These are phyloP conservation scores for Garra rufa DNA, from an alignment of 2,113 vertebrate genomes.

Conservation along the genomic window DNA sequence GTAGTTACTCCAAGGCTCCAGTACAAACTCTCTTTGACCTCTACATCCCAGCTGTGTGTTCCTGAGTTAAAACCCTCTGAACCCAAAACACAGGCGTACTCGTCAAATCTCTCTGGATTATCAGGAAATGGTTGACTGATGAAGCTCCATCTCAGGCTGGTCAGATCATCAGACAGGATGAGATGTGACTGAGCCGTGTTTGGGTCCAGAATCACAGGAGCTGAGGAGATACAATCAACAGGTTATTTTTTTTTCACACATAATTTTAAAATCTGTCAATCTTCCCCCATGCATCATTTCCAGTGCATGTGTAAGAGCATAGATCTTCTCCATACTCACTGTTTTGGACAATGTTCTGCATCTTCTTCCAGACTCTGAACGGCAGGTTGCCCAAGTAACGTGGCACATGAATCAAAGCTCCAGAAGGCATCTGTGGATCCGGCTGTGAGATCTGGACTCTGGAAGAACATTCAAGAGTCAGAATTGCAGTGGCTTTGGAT, in stretches of 20 bases:
- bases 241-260: neutral
- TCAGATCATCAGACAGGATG: conserved; percentile 44
- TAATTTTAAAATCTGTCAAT: neutral
- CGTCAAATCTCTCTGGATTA: conserved; percentile 42
- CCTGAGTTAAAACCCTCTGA: conserved; percentile 5
- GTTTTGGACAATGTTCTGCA: neutral
- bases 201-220: neutral
- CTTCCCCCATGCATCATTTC: neutral
- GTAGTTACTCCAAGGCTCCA: conserved; percentile 9
- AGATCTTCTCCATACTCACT: neutral
- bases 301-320: neutral
- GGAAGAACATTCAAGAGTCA: no score
- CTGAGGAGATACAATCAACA: conserved; percentile 3
- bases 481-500: no score
- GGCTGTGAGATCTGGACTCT: no score
- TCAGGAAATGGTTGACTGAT: neutral
- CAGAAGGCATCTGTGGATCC: no score
- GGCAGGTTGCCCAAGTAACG: neutral
- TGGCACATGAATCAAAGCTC: neutral
- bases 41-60: neutral
- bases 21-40: neutral
- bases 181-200: neutral
- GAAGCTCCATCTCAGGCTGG: conserved; percentile 7
- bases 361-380: conserved; percentile 27
- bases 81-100: neutral